These are phyloP conservation scores for Setipinna tenuifilis DNA, from an alignment of 2,797 vertebrate genomes.

Conservation along the genomic window DNA sequence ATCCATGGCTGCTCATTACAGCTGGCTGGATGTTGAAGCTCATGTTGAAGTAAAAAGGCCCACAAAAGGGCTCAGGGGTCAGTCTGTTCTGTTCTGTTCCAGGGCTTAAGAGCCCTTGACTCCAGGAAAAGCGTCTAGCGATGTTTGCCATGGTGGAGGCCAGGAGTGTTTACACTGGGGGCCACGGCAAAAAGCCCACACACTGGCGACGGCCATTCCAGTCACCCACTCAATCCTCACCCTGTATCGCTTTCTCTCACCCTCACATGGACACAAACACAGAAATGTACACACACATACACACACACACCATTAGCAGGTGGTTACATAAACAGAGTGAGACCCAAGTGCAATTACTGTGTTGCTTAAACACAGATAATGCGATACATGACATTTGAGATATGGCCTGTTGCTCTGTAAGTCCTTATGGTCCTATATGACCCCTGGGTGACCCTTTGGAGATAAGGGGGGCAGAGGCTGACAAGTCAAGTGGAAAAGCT, in stretches of 20 bases:
- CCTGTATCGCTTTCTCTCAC: not conserved
- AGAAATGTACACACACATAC: not conserved
- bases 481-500: not conserved
- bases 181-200: not conserved
- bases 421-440: not conserved
- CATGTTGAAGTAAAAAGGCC: not conserved
- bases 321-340: conserved; percentile 7
- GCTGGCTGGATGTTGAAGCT: not conserved
- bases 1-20: not conserved
- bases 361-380: conserved; percentile 12
- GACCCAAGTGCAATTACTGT: not conserved
- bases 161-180: not conserved
- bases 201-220: not conserved
- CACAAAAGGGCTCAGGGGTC: not conserved
- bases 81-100: not conserved
- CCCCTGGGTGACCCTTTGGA: not conserved
- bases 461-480: not conserved
- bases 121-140: not conserved
- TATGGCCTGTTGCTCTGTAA: not conserved
- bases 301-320: not conserved
- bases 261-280: not conserved
- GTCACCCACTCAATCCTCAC: not conserved
- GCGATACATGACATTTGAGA: conserved; percentile 6
- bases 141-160: conserved; percentile 11
- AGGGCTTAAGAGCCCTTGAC: not conserved